A percentile compares a stretch with the other conserved stretches of the same genome.
Evolutionary conservation across 2,113 vertebrate species (phyloP).

Genomic region (Ursus arctos): DNA sequence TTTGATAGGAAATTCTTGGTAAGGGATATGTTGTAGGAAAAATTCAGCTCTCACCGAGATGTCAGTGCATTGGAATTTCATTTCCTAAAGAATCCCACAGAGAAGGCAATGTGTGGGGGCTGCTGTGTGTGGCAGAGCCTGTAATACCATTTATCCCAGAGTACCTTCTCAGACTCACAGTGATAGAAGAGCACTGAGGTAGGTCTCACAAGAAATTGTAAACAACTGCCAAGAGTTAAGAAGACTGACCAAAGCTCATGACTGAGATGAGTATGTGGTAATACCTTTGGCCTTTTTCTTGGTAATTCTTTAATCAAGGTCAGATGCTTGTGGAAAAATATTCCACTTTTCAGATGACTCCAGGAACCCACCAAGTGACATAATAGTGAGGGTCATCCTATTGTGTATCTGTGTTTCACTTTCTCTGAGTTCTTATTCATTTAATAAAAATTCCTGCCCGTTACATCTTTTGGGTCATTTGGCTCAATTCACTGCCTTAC

Average conservation of each 20-base stretch:
- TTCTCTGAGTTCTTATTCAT: slow-evolving; percentile 41
- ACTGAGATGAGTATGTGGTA: background rate
- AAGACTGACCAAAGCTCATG: background rate
- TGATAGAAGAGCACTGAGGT: background rate
- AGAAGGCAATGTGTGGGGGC: background rate
- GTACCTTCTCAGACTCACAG: background rate
- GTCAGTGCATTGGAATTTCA: slow-evolving; percentile 41
- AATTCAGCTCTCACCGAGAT: background rate
- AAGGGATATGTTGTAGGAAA: background rate
- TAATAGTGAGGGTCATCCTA: background rate
- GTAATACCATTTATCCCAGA: background rate
- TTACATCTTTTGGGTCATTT: slow-evolving; percentile 74
- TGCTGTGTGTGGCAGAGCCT: background rate
- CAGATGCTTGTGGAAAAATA: background rate
- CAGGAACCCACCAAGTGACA: background rate
- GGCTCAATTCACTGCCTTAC: slow-evolving; percentile 38
- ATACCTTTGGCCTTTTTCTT: background rate
- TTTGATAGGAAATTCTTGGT: slow-evolving; percentile 43
- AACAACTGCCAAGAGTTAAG: background rate
- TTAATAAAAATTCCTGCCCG: slow-evolving; percentile 57
- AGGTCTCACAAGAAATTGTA: background rate
- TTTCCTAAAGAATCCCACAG: background rate
- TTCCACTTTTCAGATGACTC: background rate
- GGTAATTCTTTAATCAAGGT: background rate
- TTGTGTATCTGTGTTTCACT: background rate